Evolutionary conservation across 2,888 invertebrate genomes (phyloP).

Genomic region (Mythimna impura): DNA sequence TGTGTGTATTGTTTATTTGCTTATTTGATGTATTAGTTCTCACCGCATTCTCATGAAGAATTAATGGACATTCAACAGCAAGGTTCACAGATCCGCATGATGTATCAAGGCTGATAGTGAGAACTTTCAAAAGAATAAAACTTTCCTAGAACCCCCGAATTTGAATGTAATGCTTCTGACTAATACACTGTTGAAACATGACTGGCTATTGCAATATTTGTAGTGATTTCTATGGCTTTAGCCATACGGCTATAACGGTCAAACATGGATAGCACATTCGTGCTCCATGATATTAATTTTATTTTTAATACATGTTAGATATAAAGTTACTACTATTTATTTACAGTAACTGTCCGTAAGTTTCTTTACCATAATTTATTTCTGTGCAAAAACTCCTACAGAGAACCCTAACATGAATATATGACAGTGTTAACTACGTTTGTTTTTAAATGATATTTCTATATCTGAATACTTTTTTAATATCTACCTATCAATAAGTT

Average conservation of each 20-base stretch:
- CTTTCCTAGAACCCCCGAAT: not conserved
- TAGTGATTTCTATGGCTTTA: not conserved
- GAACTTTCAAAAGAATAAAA: not conserved
- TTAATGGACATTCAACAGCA: conserved; percentile 2
- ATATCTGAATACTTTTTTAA: too few species aligned
- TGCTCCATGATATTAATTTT: not conserved
- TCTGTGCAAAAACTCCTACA: not conserved
- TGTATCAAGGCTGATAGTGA: too few species aligned
- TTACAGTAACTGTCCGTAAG: not conserved
- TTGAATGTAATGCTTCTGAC: not conserved
- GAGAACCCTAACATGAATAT: not conserved
- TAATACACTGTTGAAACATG: not conserved
- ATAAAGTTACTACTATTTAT: not conserved
- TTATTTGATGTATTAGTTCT: conserved; percentile 49
- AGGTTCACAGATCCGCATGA: not conserved
- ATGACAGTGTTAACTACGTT: not conserved
- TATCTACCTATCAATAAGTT: too few species aligned
- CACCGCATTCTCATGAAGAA: conserved; percentile 27
- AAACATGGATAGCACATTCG: not conserved
- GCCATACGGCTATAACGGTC: too few species aligned
- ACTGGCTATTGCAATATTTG: not conserved
- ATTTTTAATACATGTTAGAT: not conserved
- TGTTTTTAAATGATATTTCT: not conserved
- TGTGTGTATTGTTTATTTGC: conserved; percentile 52
- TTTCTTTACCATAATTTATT: not conserved